Conservation (phyloP, 2,888 invertebrate genomes). For the Phymatocera aterrima region DNA sequence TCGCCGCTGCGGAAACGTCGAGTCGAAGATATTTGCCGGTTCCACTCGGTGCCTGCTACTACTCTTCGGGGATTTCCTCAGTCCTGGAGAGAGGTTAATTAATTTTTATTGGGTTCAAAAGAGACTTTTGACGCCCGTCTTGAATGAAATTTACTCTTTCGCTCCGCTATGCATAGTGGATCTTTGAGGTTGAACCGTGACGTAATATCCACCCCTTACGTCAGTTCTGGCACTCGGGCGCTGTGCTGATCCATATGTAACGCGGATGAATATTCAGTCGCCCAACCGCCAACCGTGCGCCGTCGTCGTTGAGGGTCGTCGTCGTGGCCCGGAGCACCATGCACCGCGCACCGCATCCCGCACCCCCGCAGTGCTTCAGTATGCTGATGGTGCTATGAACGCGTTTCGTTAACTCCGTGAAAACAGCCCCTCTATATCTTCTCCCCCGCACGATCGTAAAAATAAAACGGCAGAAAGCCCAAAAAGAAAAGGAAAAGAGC, state of each 20-base stretch:
- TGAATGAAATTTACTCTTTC: slow-evolving; percentile 39
- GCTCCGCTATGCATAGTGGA: slow-evolving; percentile 38
- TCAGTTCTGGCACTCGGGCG: slow-evolving; percentile 39
- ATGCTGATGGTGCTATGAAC: slow-evolving; percentile 35
- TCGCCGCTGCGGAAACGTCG: background rate
- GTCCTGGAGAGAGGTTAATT: slow-evolving; percentile 17
- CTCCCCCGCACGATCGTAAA: background rate
- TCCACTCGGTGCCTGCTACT: background rate
- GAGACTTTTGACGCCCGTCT: slow-evolving; percentile 31
- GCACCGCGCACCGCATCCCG: background rate
- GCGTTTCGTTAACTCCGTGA: slow-evolving; percentile 39
- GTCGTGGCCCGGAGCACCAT: background rate
- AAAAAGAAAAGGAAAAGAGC: background rate
- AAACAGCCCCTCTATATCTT: slow-evolving; percentile 17
- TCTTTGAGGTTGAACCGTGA: slow-evolving; percentile 40
- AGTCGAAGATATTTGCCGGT: background rate
- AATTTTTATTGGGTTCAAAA: slow-evolving; percentile 37
- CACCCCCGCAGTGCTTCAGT: slow-evolving; percentile 1
- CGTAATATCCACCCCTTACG: slow-evolving; percentile 44
- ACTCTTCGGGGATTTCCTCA: background rate
- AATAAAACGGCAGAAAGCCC: background rate
- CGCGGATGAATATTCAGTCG: slow-evolving; percentile 73
- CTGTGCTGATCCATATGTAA: slow-evolving; percentile 73
- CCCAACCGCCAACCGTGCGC: slow-evolving; percentile 29
- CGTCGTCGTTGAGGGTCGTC: slow-evolving; percentile 15